Percentiles rank a stretch among this genome's conserved stretches.
phyloP scores from a whole-genome alignment of 1,140 invertebrate genomes.

The Drosophila orosa region DNA sequence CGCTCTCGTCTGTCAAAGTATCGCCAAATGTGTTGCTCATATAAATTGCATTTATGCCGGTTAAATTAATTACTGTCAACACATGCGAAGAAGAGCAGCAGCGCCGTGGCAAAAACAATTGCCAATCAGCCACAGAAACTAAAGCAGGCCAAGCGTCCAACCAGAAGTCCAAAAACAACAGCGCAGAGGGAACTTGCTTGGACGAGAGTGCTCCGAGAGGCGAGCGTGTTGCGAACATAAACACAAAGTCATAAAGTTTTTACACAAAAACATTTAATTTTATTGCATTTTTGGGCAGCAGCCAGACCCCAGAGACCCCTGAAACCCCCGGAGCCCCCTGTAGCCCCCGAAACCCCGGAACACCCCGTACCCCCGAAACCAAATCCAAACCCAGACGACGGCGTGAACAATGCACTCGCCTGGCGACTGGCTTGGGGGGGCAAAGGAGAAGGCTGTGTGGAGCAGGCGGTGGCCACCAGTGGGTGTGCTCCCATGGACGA shows the following conservation, averaged over 20 bases:
- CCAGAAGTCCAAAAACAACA: conserved; percentile 46
- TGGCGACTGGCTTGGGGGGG: conserved; percentile 13
- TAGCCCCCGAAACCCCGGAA: neutral
- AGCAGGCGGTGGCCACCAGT: neutral
- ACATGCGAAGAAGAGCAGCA: conserved; percentile 58
- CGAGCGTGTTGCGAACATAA: conserved; percentile 75
- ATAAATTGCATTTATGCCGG: conserved; percentile 77
- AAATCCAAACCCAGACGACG: conserved; percentile 20
- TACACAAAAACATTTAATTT: conserved; percentile 82
- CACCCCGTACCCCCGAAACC: conserved; percentile 2
- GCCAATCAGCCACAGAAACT: conserved; percentile 62
- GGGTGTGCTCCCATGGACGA: conserved; percentile 12
- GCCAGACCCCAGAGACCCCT: conserved; percentile 49
- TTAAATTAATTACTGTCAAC: conserved; percentile 82
- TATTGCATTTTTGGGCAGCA: conserved; percentile 81
- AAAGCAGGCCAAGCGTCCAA: conserved; percentile 72
- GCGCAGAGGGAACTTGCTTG: conserved; percentile 3
- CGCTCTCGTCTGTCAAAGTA: conserved; percentile 49
- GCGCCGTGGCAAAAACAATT: conserved; percentile 47
- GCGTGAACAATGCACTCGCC: conserved; percentile 40
- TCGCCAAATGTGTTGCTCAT: conserved; percentile 65
- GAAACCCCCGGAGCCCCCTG: neutral
- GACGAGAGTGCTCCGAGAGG: conserved; percentile 30
- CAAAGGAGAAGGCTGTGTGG: neutral
- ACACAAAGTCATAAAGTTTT: conserved; percentile 82